Base-by-base conservation (phyloP, 1,140 invertebrate genomes). In the Ephestia elutella region DNA sequence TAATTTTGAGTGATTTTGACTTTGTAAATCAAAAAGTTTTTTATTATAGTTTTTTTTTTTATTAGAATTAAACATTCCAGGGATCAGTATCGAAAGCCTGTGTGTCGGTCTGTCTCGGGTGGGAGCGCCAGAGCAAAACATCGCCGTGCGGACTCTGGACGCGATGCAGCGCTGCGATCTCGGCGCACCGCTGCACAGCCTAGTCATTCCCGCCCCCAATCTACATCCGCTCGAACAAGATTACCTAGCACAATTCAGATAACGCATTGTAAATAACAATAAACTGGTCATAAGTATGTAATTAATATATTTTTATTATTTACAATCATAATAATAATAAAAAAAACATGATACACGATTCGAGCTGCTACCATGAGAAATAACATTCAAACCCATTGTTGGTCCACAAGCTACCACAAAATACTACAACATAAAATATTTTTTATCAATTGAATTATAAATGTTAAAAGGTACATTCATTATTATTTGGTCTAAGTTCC, bases 181-280 rank as follows among this genome's bases (percentile, higher is more conserved):
- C 54, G 98, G 98, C 15, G 84, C 89, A 20, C 98, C 98, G 18
- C 90, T 99, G 48, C 98, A 99, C 90, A 99, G 96, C 53, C 87
- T 99, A 5, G 93, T 99, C 18, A 95, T 99, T 75, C 91, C 93
- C 61, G 92, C 92, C 49, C 93, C 94, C 51, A 89, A 92, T 58
- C 89, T 98, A 72, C 97, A 99, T 92, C 96, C 96, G n/a, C 85
- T 99, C 7, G 98, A 99, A 91, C 73, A 90, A 54, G 96, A 98
- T 77, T 98, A 95, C 91, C 82, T 99, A 38, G 76, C 89, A 63
- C 91, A 94, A 68, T 93, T 92, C 65, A 82, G 71, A 80, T 77
- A 80, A 60, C 17, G 44, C 18, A 11, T 66, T 65, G 59, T 65
- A 59, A 82, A 76, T 77, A 75, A 79, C 67, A 72, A 73, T 71